Base-by-base conservation (phyloP, 2,113 vertebrate species). In the Amphiprion percula region DNA sequence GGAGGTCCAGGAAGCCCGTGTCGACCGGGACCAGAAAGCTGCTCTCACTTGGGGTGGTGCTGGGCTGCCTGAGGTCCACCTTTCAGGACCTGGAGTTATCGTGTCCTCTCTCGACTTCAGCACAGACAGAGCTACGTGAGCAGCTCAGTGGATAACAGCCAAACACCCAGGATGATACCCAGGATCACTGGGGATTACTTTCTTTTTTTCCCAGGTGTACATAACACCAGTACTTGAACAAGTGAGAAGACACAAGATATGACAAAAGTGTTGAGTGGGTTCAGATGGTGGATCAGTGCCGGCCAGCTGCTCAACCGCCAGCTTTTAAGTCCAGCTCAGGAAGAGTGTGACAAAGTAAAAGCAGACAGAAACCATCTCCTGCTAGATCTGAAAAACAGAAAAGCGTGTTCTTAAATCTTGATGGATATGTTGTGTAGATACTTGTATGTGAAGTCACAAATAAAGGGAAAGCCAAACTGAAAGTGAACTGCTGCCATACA, bases 21-120 rank as follows among this genome's bases (percentile, higher is more conserved):
- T 16, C 28, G 2, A 28, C 80, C 5, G 44, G 74, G 19, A 84
- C 73, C 76, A 91, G 87, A 87, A 91, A 85, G 86, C 72, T 93
- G 52, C 86, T 86, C 50, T 90, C 84, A 52, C 70, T 94, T 58
- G 87, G 83, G 67, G 78, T 86, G 10, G 54, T 93, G 56, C 78
- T 94, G 71, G 77, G 89, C 77, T 95, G 92, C 79, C 72, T 94
- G 74, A 88, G 66, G 86, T 71, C 86, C 64, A 63, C 67, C 11
- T 64, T 83, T 63, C 85, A 74, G 74, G 86, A 92, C 58, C 68
- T 58, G 76, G 82, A 91, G 82, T 74, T 52, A 59, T 79, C 71
- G 0, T 68, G 21, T 53, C 62, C 76, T 75, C 47, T 83, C 19
- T 58, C 71, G 69, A 56, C 67, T n/a, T 66, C 26, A 19, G 14